Percentiles rank a stretch among this genome's conserved stretches.
These are phyloP conservation scores for Campoplex nolae DNA, from an alignment of 2,888 invertebrate genomes.

Conservation along the genomic window DNA sequence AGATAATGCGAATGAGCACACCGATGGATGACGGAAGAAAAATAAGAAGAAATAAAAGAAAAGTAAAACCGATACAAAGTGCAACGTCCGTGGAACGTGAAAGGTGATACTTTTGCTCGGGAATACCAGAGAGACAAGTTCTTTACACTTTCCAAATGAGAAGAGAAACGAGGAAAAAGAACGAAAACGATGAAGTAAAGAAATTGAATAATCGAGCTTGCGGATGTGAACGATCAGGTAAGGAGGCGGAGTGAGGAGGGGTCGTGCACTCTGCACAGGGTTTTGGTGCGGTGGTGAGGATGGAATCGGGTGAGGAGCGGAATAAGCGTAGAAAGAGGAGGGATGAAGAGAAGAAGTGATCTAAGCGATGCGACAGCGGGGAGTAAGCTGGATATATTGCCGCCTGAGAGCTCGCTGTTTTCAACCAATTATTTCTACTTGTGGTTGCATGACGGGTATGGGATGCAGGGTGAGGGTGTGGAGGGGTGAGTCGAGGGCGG, in stretches of 20 bases:
- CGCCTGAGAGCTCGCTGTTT: conserved; percentile 82
- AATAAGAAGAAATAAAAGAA: conserved; percentile 13
- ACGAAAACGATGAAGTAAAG: conserved; percentile 64
- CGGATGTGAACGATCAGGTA: conserved; percentile 55
- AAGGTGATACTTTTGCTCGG: conserved; percentile 47
- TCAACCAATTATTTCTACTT: conserved; percentile 84
- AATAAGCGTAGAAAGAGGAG: conserved; percentile 71
- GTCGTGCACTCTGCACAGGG: conserved; percentile 25
- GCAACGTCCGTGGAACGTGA: conserved; percentile 42
- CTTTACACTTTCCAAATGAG: conserved; percentile 35
- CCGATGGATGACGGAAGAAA: conserved; percentile 35
- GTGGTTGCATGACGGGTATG: conserved; percentile 87
- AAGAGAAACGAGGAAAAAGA: conserved; percentile 25
- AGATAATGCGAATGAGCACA: conserved; percentile 66
- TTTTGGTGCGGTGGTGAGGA: conserved; percentile 40
- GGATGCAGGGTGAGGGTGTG: conserved; percentile 74
- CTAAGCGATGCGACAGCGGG: conserved; percentile 84
- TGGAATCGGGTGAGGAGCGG: conserved; percentile 71
- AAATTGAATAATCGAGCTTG: conserved; percentile 54
- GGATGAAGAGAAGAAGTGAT: conserved; percentile 83
- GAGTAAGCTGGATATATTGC: conserved; percentile 84
- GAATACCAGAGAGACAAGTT: conserved; percentile 34
- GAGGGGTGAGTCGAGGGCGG: conserved; percentile 83
- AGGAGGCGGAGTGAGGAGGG: conserved; percentile 42
- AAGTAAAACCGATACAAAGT: conserved; percentile 35